Evolutionary conservation across 2,113 vertebrate species (phyloP).

Genomic region (Nicator chloris): DNA sequence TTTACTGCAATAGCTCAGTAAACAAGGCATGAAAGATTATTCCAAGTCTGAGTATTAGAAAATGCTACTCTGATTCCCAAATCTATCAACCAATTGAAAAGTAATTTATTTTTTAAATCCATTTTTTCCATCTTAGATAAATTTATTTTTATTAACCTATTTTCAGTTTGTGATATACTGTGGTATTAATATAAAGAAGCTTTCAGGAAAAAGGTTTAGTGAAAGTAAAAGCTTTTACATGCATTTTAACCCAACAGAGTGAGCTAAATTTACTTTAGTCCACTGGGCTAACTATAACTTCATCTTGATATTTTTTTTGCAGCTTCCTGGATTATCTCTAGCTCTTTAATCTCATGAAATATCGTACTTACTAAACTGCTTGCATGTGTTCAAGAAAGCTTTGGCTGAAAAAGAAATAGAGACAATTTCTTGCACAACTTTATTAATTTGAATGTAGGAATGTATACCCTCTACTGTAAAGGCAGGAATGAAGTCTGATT

Average conservation of each 20-base stretch:
- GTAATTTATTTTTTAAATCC: not conserved
- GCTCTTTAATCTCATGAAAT: conserved; percentile 13
- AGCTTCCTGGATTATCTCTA: conserved; percentile 41
- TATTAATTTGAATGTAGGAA: not conserved
- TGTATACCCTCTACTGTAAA: not conserved
- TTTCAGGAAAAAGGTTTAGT: not conserved
- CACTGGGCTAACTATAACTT: conserved; percentile 25
- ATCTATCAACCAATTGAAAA: not conserved
- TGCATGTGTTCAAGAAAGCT: not conserved
- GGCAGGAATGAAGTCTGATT: not conserved
- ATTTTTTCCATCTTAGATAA: not conserved
- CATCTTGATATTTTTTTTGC: conserved; percentile 33
- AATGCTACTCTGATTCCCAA: not conserved
- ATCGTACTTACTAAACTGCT: not conserved
- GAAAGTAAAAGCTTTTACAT: not conserved
- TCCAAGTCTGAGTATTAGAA: not conserved
- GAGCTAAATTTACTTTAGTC: not conserved
- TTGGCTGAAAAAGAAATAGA: not conserved
- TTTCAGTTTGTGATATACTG: not conserved
- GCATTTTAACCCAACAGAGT: not conserved
- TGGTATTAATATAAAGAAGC: not conserved
- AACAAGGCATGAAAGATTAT: not conserved
- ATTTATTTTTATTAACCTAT: not conserved
- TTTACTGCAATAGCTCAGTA: not conserved
- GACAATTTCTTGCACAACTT: not conserved